Conservation (phyloP, 1,140 invertebrate genomes). For the Aphaenogaster floridana region DNA sequence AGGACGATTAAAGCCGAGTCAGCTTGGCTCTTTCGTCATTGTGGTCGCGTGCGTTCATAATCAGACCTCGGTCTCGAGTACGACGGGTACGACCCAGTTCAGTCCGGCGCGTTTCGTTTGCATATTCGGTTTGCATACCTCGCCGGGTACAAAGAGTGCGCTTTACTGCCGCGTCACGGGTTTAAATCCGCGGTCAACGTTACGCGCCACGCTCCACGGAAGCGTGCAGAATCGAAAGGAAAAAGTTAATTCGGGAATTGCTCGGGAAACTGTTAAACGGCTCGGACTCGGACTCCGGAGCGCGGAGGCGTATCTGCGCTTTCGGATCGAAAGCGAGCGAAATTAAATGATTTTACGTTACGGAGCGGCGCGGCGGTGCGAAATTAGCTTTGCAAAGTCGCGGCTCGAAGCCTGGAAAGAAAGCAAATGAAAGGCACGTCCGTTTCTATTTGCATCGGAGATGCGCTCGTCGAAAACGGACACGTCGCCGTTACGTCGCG, state of each 20-base stretch:
- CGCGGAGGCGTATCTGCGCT: background rate
- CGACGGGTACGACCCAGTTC: slow-evolving; percentile 44
- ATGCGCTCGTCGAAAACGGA: background rate
- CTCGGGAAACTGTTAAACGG: background rate
- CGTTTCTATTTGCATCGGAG: background rate
- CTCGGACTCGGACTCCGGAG: background rate
- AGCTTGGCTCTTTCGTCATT: slow-evolving; percentile 30
- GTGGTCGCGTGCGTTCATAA: slow-evolving; percentile 32
- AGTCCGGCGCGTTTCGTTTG: slow-evolving; percentile 32
- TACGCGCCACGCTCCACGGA: slow-evolving; percentile 4
- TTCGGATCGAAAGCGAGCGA: background rate
- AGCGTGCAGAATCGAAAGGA: slow-evolving; percentile 12
- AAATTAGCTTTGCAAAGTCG: background rate
- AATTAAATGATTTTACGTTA: background rate
- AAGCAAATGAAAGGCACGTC: background rate
- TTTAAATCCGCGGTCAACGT: slow-evolving; percentile 32
- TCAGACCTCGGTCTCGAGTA: slow-evolving; percentile 40
- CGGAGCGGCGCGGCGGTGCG: too few relatives aligned
- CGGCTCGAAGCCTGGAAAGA: background rate
- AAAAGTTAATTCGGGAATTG: slow-evolving; percentile 11
- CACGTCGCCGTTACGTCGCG: too few relatives aligned
- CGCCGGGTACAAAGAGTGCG: slow-evolving; percentile 36
- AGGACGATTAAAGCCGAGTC: slow-evolving; percentile 29
- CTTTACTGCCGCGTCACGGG: slow-evolving; percentile 38
- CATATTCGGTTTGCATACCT: slow-evolving; percentile 45